A percentile compares a stretch with the other conserved stretches of the same genome.
phyloP scores from a whole-genome alignment of 2,113 vertebrate genomes.

The Vireo altiloquus region DNA sequence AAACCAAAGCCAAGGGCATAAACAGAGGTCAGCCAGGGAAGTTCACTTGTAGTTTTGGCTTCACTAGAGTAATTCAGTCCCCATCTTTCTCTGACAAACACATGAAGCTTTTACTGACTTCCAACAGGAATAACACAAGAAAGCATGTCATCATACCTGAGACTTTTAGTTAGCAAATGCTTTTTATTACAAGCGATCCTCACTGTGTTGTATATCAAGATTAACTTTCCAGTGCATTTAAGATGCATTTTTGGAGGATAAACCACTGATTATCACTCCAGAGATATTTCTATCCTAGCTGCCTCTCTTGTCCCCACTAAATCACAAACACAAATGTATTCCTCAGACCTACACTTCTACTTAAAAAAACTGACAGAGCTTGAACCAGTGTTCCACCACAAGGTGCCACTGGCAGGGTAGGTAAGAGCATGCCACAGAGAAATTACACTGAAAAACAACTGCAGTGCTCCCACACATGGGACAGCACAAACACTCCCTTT shows the following conservation, averaged over 20 bases:
- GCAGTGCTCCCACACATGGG: not conserved
- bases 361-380: not conserved
- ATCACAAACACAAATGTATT: not conserved
- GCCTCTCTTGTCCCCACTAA: not conserved
- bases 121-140: not conserved
- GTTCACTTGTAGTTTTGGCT: not conserved
- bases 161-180: not conserved
- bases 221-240: not conserved
- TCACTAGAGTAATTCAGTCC: not conserved
- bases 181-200: not conserved
- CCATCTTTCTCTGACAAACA: not conserved
- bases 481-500: not conserved
- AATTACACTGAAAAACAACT: not conserved
- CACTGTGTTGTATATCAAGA: not conserved
- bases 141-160: not conserved
- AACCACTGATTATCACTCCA: not conserved
- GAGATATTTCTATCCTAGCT: not conserved
- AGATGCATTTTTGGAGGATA: not conserved
- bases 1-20: constrained; percentile 11
- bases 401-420: not conserved
- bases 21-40: not conserved
- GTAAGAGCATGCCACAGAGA: not conserved
- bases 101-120: not conserved
- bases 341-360: not conserved
- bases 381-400: not conserved